A percentile compares a stretch with the other conserved stretches of the same genome.
Conservation (phyloP, 23 tunicate species). For the Phallusia fumigata region DNA sequence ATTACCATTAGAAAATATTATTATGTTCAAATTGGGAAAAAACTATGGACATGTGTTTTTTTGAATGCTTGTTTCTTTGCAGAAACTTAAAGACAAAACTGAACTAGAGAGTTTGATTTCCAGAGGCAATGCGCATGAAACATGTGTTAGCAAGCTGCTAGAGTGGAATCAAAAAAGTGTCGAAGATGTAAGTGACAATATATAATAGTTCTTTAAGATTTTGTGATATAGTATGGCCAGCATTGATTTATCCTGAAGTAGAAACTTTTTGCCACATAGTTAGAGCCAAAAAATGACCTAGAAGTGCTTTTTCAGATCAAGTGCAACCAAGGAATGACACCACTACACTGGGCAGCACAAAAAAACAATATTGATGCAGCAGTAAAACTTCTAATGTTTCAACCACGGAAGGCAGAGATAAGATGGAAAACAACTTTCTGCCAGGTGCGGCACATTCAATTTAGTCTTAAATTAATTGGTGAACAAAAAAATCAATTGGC, state of each 20-base stretch:
- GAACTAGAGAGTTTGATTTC: background rate
- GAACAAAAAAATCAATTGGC: no score
- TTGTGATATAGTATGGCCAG: no score
- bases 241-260: no score
- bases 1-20: no score
- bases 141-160: background rate
- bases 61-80: background rate
- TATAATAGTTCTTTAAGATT: background rate
- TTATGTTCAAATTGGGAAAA: no score
- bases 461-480: no score
- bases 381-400: background rate
- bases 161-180: background rate
- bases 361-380: conserved; percentile 31
- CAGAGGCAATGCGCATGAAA: background rate
- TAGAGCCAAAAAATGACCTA: no score
- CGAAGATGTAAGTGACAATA: background rate
- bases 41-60: background rate
- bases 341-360: conserved; percentile 45
- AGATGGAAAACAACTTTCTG: background rate
- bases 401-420: background rate
- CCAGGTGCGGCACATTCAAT: background rate
- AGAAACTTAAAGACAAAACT: background rate
- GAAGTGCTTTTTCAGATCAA: conserved; percentile 2
- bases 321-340: conserved; percentile 2
- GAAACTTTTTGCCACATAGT: no score